Evolutionary conservation across 1,140 invertebrate genomes (phyloP).

Genomic region (Ericerus pela): DNA sequence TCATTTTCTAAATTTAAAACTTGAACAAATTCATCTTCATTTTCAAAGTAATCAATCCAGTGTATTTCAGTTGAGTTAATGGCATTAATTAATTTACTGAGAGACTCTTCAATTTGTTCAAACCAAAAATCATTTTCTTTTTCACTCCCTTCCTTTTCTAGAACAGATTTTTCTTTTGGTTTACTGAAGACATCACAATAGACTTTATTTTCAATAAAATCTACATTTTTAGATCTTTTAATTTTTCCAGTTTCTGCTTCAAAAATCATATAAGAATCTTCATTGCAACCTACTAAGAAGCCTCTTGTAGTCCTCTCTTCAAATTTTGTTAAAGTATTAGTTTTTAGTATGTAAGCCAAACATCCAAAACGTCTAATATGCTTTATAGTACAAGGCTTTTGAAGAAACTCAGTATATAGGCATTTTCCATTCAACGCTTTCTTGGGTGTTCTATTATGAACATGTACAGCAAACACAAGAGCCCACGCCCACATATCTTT

Average conservation of each 20-base stretch:
- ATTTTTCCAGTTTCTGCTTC: background rate
- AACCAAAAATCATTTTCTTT: too few relatives aligned
- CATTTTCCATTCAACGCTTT: background rate
- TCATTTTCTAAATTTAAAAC: too few relatives aligned
- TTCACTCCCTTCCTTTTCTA: too few relatives aligned
- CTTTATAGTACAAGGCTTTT: background rate
- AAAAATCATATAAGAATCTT: background rate
- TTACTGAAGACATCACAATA: too few relatives aligned
- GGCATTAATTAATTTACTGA: too few relatives aligned
- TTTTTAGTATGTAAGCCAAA: background rate
- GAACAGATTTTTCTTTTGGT: too few relatives aligned
- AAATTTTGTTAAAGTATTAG: background rate
- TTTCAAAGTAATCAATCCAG: too few relatives aligned
- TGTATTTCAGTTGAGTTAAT: too few relatives aligned
- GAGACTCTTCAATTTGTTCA: too few relatives aligned
- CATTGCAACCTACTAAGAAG: background rate
- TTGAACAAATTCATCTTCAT: too few relatives aligned
- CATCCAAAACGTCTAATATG: background rate
- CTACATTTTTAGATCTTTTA: too few relatives aligned
- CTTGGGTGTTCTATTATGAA: conserved; percentile 4
- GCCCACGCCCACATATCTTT: conserved; percentile 15
- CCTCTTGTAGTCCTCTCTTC: background rate
- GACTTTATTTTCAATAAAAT: too few relatives aligned
- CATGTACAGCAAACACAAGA: conserved; percentile 4
- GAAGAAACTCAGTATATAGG: background rate